A percentile compares a stretch with the other conserved stretches of the same genome.
phyloP scores from a whole-genome alignment of 2,113 vertebrate genomes.

The Cynopterus brachyotis region DNA sequence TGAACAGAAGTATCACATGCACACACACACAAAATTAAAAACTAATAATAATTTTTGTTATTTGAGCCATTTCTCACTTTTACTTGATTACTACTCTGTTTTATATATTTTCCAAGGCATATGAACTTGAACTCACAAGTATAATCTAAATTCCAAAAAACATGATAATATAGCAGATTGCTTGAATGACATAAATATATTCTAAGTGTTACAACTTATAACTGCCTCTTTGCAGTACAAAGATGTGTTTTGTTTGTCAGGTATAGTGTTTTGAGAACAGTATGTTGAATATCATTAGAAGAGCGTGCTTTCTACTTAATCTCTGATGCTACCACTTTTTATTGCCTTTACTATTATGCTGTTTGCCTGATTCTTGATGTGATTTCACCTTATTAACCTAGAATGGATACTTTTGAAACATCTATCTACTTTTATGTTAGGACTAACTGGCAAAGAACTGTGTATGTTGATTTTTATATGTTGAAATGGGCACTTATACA shows the following conservation, averaged over 20 bases:
- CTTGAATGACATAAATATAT: not conserved
- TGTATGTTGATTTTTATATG: not conserved
- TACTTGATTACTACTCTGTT: not conserved
- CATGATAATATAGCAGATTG: not conserved
- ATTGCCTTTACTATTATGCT: not conserved
- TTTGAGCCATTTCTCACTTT: not conserved
- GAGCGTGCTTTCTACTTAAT: not conserved
- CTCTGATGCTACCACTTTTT: not conserved
- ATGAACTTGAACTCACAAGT: not conserved
- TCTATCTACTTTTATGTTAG: not conserved
- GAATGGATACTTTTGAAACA: not conserved
- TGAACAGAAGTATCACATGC: not conserved
- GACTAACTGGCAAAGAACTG: not conserved
- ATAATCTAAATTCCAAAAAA: not conserved
- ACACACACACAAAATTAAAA: not conserved
- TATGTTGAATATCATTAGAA: not conserved
- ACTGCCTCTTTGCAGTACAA: not conserved
- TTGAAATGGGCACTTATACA: not conserved
- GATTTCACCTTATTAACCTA: not conserved
- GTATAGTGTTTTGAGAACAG: not conserved
- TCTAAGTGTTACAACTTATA: not conserved
- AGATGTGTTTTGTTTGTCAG: not conserved
- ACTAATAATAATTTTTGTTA: not conserved
- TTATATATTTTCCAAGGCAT: not conserved
- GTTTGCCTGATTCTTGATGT: not conserved